Base-by-base conservation (phyloP, 2,113 vertebrate genomes). In the Cinclus mexicanus region DNA sequence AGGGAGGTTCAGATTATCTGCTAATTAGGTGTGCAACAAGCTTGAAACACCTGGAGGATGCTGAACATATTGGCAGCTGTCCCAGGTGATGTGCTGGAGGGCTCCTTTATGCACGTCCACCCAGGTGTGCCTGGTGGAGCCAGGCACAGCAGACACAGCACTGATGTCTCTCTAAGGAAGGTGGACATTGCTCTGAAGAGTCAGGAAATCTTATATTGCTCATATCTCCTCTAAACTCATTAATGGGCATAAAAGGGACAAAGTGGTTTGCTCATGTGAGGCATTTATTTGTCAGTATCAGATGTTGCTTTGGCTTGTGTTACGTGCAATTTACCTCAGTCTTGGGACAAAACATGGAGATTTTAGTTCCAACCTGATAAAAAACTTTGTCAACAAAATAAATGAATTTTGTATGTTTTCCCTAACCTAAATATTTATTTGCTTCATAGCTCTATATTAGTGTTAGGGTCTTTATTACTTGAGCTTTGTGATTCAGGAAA, bases 361-460 rank as follows among this genome's bases (percentile, higher is more conserved):
- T 77, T 92, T 92, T 77, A 42, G 12, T 80, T 80, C n/a, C 61
- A 85, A 68, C 28, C 14, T 60, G 52, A 37, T 69, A 69, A 90
- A 44, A 11, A 21, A 46, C 31, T 53, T 19, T 59, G 50, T 76
- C 42, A 74, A 59, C 39, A 47, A 33, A 90, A 71, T 50, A 86
- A 90, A 15, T 76, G 20, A 76, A 72, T 53, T 60, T 7, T 53
- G 12, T 52, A 55, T 33, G 15, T 37, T 59, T 72, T 83, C 50
- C 35, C 22, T 79, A 87, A 82, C 15, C 28, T 57, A 87, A 83
- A n/a, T 71, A 52, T 44, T 81, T 95, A 60, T 65, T 83, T 82
- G 31, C 52, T 77, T 75, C 19, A 37, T 72, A 68, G n/a, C 26
- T 35, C 22, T 56, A 1, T 67, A 10, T 49, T 78, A 55, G 18